A percentile compares a stretch with the other conserved stretches of the same genome.
These are phyloP conservation scores for Scaptomyza reducta DNA, from an alignment of 2,888 invertebrate genomes.

Conservation along the genomic window DNA sequence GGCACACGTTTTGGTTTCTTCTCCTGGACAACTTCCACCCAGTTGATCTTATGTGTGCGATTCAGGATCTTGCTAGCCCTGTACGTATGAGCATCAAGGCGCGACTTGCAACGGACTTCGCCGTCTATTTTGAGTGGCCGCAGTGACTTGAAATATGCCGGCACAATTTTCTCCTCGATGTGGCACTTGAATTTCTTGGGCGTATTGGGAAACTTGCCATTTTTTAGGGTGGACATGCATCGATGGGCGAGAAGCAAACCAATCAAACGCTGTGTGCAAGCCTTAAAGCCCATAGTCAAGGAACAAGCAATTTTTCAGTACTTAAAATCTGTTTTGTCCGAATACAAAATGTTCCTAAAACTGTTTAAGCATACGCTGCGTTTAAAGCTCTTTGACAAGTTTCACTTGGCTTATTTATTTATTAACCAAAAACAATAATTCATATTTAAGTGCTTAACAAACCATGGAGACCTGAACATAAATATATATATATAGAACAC, in stretches of 20 bases:
- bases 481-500: not conserved
- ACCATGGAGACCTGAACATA: not conserved
- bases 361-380: fast-evolving
- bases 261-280: not conserved
- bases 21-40: conserved; percentile 35
- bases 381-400: not conserved
- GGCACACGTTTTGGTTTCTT: conserved; percentile 4
- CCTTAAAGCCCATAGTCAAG: conserved; percentile 4
- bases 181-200: not conserved
- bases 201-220: not conserved
- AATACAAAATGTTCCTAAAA: not conserved
- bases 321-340: not conserved
- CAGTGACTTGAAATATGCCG: conserved; percentile 13
- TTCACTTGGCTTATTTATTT: not conserved
- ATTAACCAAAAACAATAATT: not conserved
- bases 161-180: not conserved
- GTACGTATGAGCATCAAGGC: conserved; percentile 36
- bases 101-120: conserved; percentile 11
- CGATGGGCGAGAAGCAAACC: not conserved
- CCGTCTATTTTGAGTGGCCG: conserved; percentile 29
- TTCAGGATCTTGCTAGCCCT: conserved; percentile 43
- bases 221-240: not conserved
- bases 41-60: conserved; percentile 23
- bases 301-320: not conserved
- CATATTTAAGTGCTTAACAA: conserved; percentile 10